Percentiles rank a stretch among this genome's conserved stretches.
Conservation (phyloP, 2,113 vertebrate genomes). For the Rhynchomys soricoides region DNA sequence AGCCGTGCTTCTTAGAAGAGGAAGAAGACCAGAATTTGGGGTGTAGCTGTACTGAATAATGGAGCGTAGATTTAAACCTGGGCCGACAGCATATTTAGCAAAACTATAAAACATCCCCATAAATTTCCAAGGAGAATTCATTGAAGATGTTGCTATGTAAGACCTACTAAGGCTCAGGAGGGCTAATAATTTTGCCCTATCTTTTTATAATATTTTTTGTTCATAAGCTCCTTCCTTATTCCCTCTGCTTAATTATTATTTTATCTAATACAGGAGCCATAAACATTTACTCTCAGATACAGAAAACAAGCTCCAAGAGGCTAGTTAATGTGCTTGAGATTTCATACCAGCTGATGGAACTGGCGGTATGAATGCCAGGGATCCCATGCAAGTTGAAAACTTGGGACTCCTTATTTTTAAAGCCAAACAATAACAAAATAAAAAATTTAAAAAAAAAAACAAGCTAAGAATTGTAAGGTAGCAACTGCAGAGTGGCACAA, state of each 20-base stretch:
- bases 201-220: not conserved
- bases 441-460: not conserved
- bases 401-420: not conserved
- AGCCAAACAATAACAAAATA: not conserved
- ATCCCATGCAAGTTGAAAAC: not conserved
- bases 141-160: not conserved
- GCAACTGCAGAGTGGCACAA: not conserved
- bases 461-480: not conserved
- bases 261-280: not conserved
- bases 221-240: not conserved
- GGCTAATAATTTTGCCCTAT: not conserved
- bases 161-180: not conserved
- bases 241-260: not conserved
- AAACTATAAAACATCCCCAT: slow-evolving; percentile 54
- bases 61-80: slow-evolving; percentile 3
- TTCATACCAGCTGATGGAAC: no score
- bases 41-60: not conserved
- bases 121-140: slow-evolving; percentile 24
- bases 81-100: not conserved
- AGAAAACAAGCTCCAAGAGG: not conserved
- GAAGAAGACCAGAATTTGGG: not conserved
- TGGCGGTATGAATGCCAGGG: not conserved
- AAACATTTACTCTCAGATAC: not conserved
- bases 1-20: not conserved
- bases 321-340: not conserved